Conservation (phyloP, 2,797 vertebrate genomes). For the Micromesistius poutassou region DNA sequence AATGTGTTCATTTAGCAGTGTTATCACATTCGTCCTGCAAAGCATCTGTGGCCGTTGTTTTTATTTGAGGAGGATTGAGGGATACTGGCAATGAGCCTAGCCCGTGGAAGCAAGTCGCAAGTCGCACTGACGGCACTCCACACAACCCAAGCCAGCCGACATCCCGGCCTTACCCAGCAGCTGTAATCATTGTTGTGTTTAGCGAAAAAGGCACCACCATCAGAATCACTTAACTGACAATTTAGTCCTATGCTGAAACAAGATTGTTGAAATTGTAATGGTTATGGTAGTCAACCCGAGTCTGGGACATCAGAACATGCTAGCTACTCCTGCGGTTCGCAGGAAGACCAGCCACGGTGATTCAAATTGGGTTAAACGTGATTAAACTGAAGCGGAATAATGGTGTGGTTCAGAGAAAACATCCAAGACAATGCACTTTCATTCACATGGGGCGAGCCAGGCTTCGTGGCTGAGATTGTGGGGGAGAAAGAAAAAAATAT, state of each 20-base stretch:
- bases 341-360: not conserved
- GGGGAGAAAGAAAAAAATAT: not conserved
- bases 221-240: too few relatives aligned
- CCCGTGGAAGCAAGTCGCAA: not conserved
- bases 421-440: not conserved
- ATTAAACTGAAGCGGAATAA: not conserved
- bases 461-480: not conserved
- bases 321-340: not conserved
- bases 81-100: not conserved
- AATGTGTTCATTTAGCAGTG: too few relatives aligned
- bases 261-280: not conserved
- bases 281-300: not conserved
- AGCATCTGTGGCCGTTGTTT: not conserved
- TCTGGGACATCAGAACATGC: not conserved
- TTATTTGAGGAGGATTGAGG: not conserved
- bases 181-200: too few relatives aligned
- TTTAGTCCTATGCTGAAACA: too few relatives aligned
- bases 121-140: not conserved
- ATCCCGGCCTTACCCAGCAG: too few relatives aligned
- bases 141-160: not conserved
- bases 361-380: not conserved
- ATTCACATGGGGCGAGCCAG: not conserved
- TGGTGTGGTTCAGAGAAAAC: not conserved
- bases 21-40: not conserved
- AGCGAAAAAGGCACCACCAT: too few relatives aligned